Evolutionary conservation across 2,888 invertebrate species (phyloP), one percentile per base, ranked within the genome.

Genomic region (Agriotes lineatus): DNA sequence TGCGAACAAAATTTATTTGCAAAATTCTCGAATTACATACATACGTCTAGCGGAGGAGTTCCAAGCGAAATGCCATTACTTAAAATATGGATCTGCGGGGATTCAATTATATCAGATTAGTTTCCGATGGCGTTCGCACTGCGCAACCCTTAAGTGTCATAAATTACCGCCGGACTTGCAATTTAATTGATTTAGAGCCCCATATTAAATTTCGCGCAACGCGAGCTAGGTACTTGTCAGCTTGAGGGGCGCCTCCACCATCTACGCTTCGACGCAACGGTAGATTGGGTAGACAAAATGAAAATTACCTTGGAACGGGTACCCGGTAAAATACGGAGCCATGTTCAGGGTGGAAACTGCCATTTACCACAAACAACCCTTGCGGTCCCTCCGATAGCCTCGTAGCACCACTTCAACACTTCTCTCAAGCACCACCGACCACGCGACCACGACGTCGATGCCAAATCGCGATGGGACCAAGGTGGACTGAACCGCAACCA

Each of bases 281-380:
- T n/a, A n/a, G n/a, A n/a, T n/a, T n/a, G n/a, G n/a, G n/a, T n/a
- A n/a, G n/a, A n/a, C n/a, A 19, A 44, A 18, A 10, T 5, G n/a
- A 10, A 25, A 48, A 85, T 83, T 88, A 94, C 95, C 95, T 93
- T 95, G 95, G 84, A 95, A 95, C 57, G 95, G 94, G 85, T 95
- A 95, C 90, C 95, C 95, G 85, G 94, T 91, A 86, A 95, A 94
- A 86, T 94, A 94, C 72, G 94, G 93, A 80, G 94, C 90, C 94
- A 95, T 94, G 83, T 93, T 94, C 80, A 94, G 85, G 71, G 93
- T 90, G 79, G 94, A 93, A 84, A 95, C 94, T 84, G 93, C 93
- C 90, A 90, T 90, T 80, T 84, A 83, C 67, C 30, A 42, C 30
- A 65, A 59, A 63, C 30, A 10, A 58, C 44, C 52, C 33, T 12